A percentile compares a stretch with the other conserved stretches of the same genome.
Conservation (phyloP, 1,140 invertebrate species). For the Temnothorax longispinosus region DNA sequence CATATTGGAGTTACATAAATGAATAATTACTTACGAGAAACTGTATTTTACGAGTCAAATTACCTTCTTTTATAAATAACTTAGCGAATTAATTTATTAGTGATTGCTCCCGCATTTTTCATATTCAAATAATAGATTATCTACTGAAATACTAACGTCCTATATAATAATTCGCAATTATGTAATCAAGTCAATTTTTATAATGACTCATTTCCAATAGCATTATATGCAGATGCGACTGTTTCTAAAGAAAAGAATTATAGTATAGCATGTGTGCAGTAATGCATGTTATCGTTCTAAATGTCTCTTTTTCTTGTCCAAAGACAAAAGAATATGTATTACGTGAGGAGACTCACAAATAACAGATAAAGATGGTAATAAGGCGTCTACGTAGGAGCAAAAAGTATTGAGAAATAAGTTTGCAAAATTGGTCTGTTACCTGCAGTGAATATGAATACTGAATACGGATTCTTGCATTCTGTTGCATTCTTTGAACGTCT, state of each 20-base stretch:
- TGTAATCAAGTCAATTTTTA: conserved; percentile 68
- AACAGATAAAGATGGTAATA: conserved; percentile 37
- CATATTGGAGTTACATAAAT: conserved; percentile 2
- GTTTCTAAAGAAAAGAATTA: conserved; percentile 47
- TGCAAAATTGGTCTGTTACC: conserved; percentile 14
- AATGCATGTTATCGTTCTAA: conserved; percentile 38
- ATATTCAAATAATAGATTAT: conserved; percentile 62
- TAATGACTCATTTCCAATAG: conserved; percentile 51
- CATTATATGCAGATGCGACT: conserved; percentile 59
- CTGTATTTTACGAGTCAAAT: conserved; percentile 9
- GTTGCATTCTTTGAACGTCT: background rate
- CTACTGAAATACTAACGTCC: conserved; percentile 24
- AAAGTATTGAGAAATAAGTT: background rate
- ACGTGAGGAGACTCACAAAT: conserved; percentile 8
- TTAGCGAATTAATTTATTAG: conserved; percentile 37
- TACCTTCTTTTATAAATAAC: conserved; percentile 42
- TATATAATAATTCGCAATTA: conserved; percentile 62
- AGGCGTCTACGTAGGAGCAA: background rate
- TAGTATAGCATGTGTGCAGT: conserved; percentile 21
- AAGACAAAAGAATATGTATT: conserved; percentile 34
- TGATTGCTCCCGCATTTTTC: conserved; percentile 12
- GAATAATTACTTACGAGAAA: background rate
- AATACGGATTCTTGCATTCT: background rate
- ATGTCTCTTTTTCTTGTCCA: conserved; percentile 44
- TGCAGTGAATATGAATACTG: conserved; percentile 7